Base-by-base conservation (phyloP, 2,797 vertebrate species). In the Rachycentron canadum region DNA sequence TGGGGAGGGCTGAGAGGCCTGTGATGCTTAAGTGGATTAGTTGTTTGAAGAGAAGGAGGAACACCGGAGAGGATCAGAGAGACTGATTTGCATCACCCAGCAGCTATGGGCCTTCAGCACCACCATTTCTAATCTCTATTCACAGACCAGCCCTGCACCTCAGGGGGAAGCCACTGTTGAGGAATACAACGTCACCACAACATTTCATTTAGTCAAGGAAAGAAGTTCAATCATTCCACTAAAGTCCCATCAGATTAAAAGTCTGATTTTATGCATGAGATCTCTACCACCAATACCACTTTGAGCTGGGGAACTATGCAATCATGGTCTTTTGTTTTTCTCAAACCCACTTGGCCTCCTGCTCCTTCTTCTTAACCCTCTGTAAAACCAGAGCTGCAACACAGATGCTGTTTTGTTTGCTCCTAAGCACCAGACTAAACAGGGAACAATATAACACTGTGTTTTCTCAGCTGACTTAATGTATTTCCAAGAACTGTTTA, bases 321-420 rank as follows among this genome's bases (percentile, higher is more conserved):
- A 89, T 89, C 89, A 80, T 12, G 9, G 74, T 19, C 68, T 85
- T 91, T 86, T 87, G 69, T 90, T 89, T 83, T 56, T 62, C 63
- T 62, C 66, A 75, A 77, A 80, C 77, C 79, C 82, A 90, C 82
- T 86, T 85, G 83, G 84, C 86, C 91, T 76, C 78, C 75, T 76
- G 66, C 76, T 82, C 78, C 79, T 40, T 78, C 74, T 75, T 81
- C 70, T 88, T 81, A 88, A 88, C 89, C 85, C 86, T 72, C 84
- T 2, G 67, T 80, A 80, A 89, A 90, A 86, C 83, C 7, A 3
- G 81, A 85, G 77, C 80, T 83, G 69, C 79, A 30, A 49, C 83
- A 69, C 89, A 86, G 88, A 92, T 87, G 89, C 82, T 73, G 86
- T 91, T 89, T 90, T 92, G 87, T 92, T 92, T 93, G 85, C 89